Percentiles rank a stretch among this genome's conserved stretches.
These are phyloP conservation scores for Sminthurides aquaticus DNA, from an alignment of 2,888 invertebrate species.

Conservation along the genomic window DNA sequence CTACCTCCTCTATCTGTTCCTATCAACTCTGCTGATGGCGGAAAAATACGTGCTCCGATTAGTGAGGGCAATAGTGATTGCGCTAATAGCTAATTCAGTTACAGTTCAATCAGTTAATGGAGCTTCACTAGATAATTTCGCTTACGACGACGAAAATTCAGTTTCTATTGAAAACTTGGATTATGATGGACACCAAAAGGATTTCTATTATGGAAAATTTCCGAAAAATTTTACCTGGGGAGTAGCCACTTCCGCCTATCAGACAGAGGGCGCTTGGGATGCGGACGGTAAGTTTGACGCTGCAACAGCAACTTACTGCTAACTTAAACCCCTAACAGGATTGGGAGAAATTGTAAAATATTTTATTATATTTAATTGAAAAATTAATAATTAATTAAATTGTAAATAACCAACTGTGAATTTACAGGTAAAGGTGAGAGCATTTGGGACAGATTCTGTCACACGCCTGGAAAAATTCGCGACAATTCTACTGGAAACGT, in stretches of 20 bases:
- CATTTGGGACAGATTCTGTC: slow-evolving; percentile 49
- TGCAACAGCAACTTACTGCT: too few relatives aligned
- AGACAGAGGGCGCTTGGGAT: slow-evolving; percentile 17
- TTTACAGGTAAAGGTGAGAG: slow-evolving; percentile 55
- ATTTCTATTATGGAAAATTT: slow-evolving; percentile 14
- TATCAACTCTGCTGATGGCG: not conserved
- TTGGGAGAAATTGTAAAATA: too few relatives aligned
- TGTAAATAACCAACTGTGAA: not conserved
- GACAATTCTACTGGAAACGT: slow-evolving; percentile 46
- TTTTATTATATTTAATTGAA: not conserved
- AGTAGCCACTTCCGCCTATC: slow-evolving; percentile 17
- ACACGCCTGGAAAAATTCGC: slow-evolving; percentile 10
- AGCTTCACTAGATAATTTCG: not conserved
- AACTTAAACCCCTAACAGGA: too few relatives aligned
- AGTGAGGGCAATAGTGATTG: too few relatives aligned
- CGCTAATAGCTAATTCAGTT: too few relatives aligned
- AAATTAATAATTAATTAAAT: not conserved
- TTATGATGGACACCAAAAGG: not conserved
- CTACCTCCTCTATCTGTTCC: too few relatives aligned
- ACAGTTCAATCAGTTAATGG: too few relatives aligned
- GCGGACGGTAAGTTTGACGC: slow-evolving; percentile 9
- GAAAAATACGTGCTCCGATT: not conserved
- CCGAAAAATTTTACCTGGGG: slow-evolving; percentile 13
- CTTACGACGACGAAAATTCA: not conserved
- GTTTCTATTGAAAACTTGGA: not conserved